Evolutionary conservation across 2,113 vertebrate species (phyloP), one percentile per base, ranked within the genome.

Genomic region (Taurulus bubalis): DNA sequence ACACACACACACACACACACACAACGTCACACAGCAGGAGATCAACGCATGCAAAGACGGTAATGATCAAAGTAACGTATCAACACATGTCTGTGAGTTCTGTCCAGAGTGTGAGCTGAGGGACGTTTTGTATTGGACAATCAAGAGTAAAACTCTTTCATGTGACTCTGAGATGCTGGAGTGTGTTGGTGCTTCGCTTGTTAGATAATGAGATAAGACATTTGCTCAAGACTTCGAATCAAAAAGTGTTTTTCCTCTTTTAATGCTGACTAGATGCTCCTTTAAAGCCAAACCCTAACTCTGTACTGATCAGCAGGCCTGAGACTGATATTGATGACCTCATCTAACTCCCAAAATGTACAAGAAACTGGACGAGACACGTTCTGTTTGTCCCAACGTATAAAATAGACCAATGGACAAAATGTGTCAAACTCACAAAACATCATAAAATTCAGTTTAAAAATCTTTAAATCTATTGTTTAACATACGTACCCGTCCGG

Each of bases 401-500:
- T 51, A 5, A 22, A 32, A 68, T 34, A 8, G 10, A 36, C 1
- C 20, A 22, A 12, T 30, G 42, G 18, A 30, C 8, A 30, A 66
- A 67, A 47, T 42, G 14, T 28, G 7, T 68, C 6, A 7, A 7
- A 49, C 47, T 32, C 59, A 36, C 59, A 62, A 34, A 16, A 30
- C 2, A 32, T 8, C 28, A 8, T 32, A 8, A 30, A 60, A 60
- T 68, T 34, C 7, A 16, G 22, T 36, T 36, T 55, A 16, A 38
- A 34, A 20, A 55, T 47, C 9, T 20, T 62, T 26, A 1, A 32
- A 32, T 30, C 14, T 32, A 6, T 36, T 42, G 36, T 11, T 34
- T 34, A 42, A 12, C 28, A 60, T 14, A 59, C 95, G 84, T 86
- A 96, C 96, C 96, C 1, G 96, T 96, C 81, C 95, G 94, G 90